Conservation (phyloP, 2,797 vertebrate genomes). For the Hapalemur alaotrensis region DNA sequence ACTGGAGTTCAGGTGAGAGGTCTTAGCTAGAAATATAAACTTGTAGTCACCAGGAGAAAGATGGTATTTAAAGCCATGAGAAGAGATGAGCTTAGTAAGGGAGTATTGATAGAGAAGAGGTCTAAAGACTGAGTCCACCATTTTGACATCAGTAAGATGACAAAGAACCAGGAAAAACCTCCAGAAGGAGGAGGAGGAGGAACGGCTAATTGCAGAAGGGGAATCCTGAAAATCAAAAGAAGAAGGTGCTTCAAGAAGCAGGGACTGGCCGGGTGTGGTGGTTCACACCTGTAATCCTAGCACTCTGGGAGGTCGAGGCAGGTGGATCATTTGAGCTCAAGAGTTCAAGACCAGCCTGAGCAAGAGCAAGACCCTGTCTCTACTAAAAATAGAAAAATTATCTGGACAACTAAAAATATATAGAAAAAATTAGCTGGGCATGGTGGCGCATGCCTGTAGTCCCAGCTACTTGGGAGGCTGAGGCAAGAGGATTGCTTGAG, state of each 20-base stretch:
- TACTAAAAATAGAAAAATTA: too few relatives aligned
- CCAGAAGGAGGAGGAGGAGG: background rate
- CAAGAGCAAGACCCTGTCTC: too few relatives aligned
- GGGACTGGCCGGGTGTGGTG: too few relatives aligned
- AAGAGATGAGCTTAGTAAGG: background rate
- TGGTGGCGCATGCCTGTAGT: too few relatives aligned
- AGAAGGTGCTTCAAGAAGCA: background rate
- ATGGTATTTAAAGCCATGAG: background rate
- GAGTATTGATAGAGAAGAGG: background rate
- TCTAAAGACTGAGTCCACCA: background rate
- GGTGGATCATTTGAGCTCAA: too few relatives aligned
- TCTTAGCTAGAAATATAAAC: background rate
- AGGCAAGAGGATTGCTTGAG: too few relatives aligned
- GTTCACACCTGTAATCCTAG: too few relatives aligned
- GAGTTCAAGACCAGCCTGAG: too few relatives aligned
- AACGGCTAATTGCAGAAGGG: background rate
- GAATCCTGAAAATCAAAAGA: background rate
- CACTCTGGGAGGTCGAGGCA: too few relatives aligned
- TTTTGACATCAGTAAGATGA: background rate
- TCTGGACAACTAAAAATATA: too few relatives aligned
- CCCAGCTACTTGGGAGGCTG: too few relatives aligned
- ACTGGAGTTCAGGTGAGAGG: background rate
- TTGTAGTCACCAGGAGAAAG: background rate
- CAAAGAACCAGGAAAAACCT: background rate
- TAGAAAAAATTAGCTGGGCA: too few relatives aligned